Percentiles rank a stretch among this genome's conserved stretches.
These are phyloP conservation scores for Cancer borealis DNA, from an alignment of 2,888 invertebrate species.

Conservation along the genomic window DNA sequence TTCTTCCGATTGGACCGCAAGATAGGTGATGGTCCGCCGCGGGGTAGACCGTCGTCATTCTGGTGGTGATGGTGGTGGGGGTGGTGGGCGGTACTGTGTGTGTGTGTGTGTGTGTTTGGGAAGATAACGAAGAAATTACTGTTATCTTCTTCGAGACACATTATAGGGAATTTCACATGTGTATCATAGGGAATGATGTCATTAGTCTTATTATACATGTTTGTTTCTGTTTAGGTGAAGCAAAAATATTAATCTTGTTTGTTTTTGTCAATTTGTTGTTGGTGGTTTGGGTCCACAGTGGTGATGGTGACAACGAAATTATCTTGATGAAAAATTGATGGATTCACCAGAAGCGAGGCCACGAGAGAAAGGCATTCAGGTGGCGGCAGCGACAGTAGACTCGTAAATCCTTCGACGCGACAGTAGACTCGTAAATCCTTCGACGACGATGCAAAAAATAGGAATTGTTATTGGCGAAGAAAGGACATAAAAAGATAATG, in stretches of 20 bases:
- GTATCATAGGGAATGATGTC: no score
- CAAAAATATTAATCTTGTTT: no score
- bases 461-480: constrained; percentile 22
- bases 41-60: not conserved
- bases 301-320: not conserved
- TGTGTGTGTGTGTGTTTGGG: not conserved
- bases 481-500: constrained; percentile 29
- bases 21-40: not conserved
- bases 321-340: not conserved
- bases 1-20: not conserved
- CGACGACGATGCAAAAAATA: not conserved
- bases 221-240: no score
- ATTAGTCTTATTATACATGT: no score
- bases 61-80: not conserved
- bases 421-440: constrained; percentile 20
- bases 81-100: not conserved
- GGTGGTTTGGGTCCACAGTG: not conserved
- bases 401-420: constrained; percentile 20
- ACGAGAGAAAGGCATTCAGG: constrained; percentile 1
- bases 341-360: not conserved
- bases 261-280: no score
- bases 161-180: no score
- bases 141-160: no score
- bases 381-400: constrained; percentile 3
- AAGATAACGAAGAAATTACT: not conserved